Base-by-base conservation (phyloP, 2,797 vertebrate genomes). In the Sus cebifrons region DNA sequence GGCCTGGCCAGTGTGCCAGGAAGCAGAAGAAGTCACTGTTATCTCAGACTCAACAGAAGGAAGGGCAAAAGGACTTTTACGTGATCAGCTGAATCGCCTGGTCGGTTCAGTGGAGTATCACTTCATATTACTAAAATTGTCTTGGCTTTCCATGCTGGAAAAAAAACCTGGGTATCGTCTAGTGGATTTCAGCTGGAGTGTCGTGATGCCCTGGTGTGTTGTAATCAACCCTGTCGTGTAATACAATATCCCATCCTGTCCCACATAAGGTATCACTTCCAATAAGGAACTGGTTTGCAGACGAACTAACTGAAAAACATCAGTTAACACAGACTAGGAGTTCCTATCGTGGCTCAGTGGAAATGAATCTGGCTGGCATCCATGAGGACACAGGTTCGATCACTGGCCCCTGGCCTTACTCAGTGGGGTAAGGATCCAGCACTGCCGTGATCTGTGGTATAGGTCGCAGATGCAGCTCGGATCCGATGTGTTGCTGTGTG, bases 1-100 rank as follows among this genome's bases (percentile, higher is more conserved):
- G 97, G 96, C 73, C 89, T 93, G 86, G 75, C 77, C 70, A 17
- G 67, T 16, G 17, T 97, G 96, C 97, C 97, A 98, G 67, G 88
- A 97, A 90, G 54, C 93, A 89, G 89, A 86, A 92, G 52, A 89
- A 86, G 95, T 97, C 90, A 77, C 52, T 86, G 83, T 79, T 98
- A 40, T 81, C 92, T 96, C 94, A 92, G 73, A 85, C 81, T 89
- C 82, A 89, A 94, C 94, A 97, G 93, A 96, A 97, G 93, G 91
- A 96, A 97, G 95, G 96, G 73, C 78, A 16, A 95, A 97, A 97
- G 96, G 87, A 95, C 93, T 96, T 88, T 27, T 21, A 87, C 93
- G 44, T 27, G 84, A 87, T 97, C 91, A 91, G 92, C 97, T 96
- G 93, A 90, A 97, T 96, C 84, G 93, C 87, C 65, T 88, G 3